Evolutionary conservation across 2,113 vertebrate genomes (phyloP).

Genomic region (Poicephalus gulielmi): DNA sequence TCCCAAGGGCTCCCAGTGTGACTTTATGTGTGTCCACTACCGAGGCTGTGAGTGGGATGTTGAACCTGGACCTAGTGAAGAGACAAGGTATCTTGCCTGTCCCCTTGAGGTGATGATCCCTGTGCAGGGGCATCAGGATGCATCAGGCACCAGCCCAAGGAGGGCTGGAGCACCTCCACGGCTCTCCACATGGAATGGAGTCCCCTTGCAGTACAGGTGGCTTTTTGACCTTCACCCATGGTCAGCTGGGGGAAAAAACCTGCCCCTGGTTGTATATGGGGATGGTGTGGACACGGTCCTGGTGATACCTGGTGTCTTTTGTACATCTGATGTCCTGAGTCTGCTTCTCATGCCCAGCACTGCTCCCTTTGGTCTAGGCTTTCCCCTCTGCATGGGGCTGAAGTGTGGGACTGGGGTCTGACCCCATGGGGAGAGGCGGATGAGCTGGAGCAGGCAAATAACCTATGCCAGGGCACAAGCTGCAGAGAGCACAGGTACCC

Average conservation of each 20-base stretch:
- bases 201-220: background rate
- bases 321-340: background rate
- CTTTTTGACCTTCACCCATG: background rate
- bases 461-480: background rate
- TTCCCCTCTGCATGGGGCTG: background rate
- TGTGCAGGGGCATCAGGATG: background rate
- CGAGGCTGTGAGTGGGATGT: background rate
- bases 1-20: background rate
- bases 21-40: background rate
- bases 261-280: background rate
- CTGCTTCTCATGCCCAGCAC: background rate
- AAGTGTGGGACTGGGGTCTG: background rate
- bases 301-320: accelerated
- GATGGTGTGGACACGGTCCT: background rate
- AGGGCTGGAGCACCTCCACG: background rate
- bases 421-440: background rate
- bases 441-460: background rate
- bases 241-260: background rate
- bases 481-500: background rate
- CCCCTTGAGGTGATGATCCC: background rate
- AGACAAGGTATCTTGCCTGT: background rate
- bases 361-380: background rate
- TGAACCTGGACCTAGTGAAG: background rate
- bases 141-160: background rate
- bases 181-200: background rate